Evolutionary conservation across 2,888 invertebrate genomes (phyloP).

Genomic region (Drosophila merina): DNA sequence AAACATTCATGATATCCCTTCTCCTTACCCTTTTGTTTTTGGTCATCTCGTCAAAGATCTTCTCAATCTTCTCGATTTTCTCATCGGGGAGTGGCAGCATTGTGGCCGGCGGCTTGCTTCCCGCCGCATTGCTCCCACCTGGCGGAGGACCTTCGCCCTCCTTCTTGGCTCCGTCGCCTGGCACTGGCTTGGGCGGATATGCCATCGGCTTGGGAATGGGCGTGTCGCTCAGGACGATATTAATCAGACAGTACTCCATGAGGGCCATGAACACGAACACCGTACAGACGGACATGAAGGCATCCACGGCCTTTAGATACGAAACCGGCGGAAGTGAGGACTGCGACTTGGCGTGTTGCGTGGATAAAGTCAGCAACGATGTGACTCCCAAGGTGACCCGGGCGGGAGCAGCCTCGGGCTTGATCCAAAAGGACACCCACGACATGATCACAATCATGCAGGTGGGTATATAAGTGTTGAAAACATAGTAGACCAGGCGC

Average conservation of each 20-base stretch:
- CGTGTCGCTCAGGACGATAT: slow-evolving; percentile 85
- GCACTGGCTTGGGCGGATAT: slow-evolving; percentile 82
- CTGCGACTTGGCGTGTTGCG: slow-evolving; percentile 96
- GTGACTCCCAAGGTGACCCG: slow-evolving; percentile 96
- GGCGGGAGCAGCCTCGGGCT: slow-evolving; percentile 96
- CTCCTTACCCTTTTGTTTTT: slow-evolving; percentile 79
- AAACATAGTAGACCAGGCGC: slow-evolving; percentile 94
- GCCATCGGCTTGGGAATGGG: slow-evolving; percentile 83
- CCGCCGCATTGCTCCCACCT: slow-evolving; percentile 52
- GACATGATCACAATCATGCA: slow-evolving; percentile 98
- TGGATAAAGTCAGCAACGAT: slow-evolving; percentile 93
- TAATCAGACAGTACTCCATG: slow-evolving; percentile 96
- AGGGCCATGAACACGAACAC: slow-evolving; percentile 96
- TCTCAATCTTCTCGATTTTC: slow-evolving; percentile 83
- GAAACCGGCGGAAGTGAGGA: slow-evolving; percentile 97
- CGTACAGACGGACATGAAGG: slow-evolving; percentile 96
- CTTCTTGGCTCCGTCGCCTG: slow-evolving; percentile 79
- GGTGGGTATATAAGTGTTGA: slow-evolving; percentile 97
- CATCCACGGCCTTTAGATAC: slow-evolving; percentile 95
- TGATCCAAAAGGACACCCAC: slow-evolving; percentile 98
- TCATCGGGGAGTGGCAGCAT: slow-evolving; percentile 76
- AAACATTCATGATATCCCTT: neutral
- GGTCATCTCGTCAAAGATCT: slow-evolving; percentile 83
- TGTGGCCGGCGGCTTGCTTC: slow-evolving; percentile 56
- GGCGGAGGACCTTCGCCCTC: slow-evolving; percentile 66